Conservation (phyloP, 1,140 invertebrate species). For the Tribolium madens region DNA sequence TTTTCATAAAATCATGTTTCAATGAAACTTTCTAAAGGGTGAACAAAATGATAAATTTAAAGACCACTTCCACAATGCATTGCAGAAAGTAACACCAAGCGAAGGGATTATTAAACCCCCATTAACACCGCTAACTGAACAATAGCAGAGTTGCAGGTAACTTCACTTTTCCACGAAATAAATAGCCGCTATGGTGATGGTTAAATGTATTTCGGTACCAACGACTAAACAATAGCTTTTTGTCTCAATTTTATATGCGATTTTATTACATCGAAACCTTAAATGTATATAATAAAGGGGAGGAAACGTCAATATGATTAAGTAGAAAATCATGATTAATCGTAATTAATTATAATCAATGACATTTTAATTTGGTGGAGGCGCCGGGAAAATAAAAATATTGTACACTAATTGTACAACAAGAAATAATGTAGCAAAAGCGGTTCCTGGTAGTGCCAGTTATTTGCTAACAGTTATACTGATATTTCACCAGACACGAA, state of each 20-base stretch:
- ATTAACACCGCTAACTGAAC: slow-evolving; percentile 26
- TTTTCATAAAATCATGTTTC: background rate
- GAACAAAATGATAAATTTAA: slow-evolving; percentile 10
- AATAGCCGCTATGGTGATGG: slow-evolving; percentile 7
- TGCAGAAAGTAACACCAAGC: background rate
- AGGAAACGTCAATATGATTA: slow-evolving; percentile 9
- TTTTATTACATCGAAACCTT: background rate
- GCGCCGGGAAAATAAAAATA: background rate
- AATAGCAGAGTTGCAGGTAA: slow-evolving; percentile 3
- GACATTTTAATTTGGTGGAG: background rate
- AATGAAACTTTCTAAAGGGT: background rate
- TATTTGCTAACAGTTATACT: too few relatives aligned
- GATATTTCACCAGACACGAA: background rate
- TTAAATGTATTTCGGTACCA: slow-evolving; percentile 3
- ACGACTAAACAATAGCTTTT: slow-evolving; percentile 7
- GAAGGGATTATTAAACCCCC: slow-evolving; percentile 24
- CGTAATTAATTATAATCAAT: too few relatives aligned
- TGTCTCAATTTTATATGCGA: slow-evolving; percentile 8
- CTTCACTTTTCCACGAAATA: slow-evolving; percentile 13
- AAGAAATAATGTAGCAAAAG: background rate
- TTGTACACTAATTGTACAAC: background rate
- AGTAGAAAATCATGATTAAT: background rate
- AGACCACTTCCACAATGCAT: background rate
- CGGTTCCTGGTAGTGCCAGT: slow-evolving; percentile 10
- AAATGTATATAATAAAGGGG: slow-evolving; percentile 2